Conservation (phyloP, 2,113 vertebrate genomes). For the Pycnonotus jocosus region DNA sequence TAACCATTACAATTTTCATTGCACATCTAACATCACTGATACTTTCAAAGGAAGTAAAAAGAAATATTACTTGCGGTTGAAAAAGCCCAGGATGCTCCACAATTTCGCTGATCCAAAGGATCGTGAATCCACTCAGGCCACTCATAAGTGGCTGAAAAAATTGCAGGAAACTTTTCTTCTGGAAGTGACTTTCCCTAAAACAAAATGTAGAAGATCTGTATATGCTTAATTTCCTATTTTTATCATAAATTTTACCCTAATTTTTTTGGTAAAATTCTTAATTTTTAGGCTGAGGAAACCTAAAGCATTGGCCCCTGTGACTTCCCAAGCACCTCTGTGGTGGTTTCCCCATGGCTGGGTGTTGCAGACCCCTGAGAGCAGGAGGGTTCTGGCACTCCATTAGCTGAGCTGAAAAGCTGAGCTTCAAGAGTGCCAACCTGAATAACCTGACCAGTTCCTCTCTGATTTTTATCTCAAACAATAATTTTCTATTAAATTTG, state of each 20-base stretch:
- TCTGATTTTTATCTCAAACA: background rate
- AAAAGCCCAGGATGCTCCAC: slow-evolving; percentile 81
- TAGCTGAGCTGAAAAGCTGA: background rate
- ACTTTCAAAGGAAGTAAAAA: background rate
- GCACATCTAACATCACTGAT: background rate
- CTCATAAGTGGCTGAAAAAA: slow-evolving; percentile 72
- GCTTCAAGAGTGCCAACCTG: background rate
- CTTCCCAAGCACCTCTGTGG: background rate
- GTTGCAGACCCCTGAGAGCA: background rate
- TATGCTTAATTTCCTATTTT: background rate
- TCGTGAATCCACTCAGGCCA: slow-evolving; percentile 77
- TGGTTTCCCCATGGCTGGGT: background rate
- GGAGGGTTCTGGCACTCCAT: accelerated
- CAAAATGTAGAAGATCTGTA: background rate
- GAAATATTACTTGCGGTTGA: slow-evolving; percentile 76
- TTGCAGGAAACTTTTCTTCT: slow-evolving; percentile 63
- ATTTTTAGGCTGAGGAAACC: background rate
- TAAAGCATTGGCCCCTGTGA: background rate
- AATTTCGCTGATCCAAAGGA: slow-evolving; percentile 75
- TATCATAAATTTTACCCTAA: background rate
- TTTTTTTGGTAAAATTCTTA: background rate
- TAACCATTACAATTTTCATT: background rate
- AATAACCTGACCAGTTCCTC: background rate
- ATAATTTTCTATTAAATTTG: background rate
- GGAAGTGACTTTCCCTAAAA: slow-evolving; percentile 56